Evolutionary conservation across 2,113 vertebrate genomes (phyloP), one percentile per base, ranked within the genome.

Genomic region (Apaloderma vittatum): DNA sequence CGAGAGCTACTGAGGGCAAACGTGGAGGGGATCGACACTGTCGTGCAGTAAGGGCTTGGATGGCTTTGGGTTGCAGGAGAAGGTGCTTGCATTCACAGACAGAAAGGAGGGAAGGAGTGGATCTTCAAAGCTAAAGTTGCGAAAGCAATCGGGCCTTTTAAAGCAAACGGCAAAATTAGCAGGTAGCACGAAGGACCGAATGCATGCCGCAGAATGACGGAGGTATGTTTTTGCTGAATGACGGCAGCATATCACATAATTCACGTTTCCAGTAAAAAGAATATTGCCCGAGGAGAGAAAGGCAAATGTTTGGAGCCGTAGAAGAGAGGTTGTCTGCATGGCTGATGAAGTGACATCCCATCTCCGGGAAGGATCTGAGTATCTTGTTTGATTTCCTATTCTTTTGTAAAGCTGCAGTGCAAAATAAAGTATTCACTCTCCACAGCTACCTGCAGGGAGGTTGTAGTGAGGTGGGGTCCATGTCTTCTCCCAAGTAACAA

Each of bases 11-110:
- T 15, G 76, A 24, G 59, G 52, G 32, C 37, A 24, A 20, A 24
- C 19, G 19, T 3, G 3, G 26, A 26, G 71, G 54, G 15, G n/a
- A 24, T 0, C 2, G 54, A 27, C 3, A 1, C 9, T n/a, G 37
- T 6, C 27, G 2, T 7, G 34, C 23, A 23, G 15, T 13, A 4
- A 4, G 20, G 46, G 55, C 78, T 55, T 55, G 14, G 29, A 15
- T 48, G 8, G 2, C 51, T 32, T 22, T 36, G 30, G 21, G 1
- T 43, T 16, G 19, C 17, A 23, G 27, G 5, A 1, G 2, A 23
- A 32, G 36, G 51, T 43, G 36, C 45, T 19, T 21, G 45, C 9
- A 13, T 52, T 67, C 59, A 15, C 5, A 5, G 40, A 10, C 40
- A 49, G 66, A 36, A 57, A 36, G 49, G 34, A 51, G 29, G 23